These are phyloP conservation scores for Balearica regulorum DNA, from an alignment of 2,797 vertebrate species.

Conservation along the genomic window DNA sequence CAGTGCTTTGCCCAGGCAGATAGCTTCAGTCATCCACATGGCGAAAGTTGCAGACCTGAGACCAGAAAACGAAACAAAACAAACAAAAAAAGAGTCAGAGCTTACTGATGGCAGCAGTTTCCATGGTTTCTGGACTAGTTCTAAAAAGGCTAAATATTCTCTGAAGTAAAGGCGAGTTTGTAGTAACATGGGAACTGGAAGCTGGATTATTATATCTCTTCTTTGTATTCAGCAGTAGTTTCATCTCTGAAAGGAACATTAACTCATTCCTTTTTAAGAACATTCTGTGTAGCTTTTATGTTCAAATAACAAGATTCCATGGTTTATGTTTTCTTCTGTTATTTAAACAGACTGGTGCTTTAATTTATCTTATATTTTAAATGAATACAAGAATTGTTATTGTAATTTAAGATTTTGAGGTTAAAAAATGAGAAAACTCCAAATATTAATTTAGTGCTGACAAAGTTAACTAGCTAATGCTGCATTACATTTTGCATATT, in stretches of 20 bases:
- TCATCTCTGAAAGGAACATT: background rate
- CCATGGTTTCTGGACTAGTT: background rate
- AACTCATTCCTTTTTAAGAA: background rate
- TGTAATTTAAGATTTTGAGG: background rate
- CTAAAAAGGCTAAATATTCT: background rate
- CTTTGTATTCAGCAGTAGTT: background rate
- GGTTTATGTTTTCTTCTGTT: background rate
- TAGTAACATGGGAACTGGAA: background rate
- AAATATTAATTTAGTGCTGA: background rate
- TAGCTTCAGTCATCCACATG: background rate
- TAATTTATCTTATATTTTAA: background rate
- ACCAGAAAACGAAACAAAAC: background rate
- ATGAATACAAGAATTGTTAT: background rate
- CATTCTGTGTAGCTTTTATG: background rate
- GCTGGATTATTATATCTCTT: background rate
- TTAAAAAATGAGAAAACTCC: background rate
- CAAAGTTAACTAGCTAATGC: background rate
- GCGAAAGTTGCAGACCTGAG: background rate
- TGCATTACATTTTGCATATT: background rate
- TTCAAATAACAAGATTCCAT: background rate
- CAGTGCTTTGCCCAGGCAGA: background rate
- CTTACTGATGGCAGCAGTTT: background rate
- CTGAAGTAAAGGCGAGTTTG: background rate
- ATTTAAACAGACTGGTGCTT: background rate
- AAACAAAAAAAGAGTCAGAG: background rate